A percentile compares a stretch with the other conserved stretches of the same genome.
phyloP scores from a whole-genome alignment of 2,888 invertebrate species.

The Phortica magna region DNA sequence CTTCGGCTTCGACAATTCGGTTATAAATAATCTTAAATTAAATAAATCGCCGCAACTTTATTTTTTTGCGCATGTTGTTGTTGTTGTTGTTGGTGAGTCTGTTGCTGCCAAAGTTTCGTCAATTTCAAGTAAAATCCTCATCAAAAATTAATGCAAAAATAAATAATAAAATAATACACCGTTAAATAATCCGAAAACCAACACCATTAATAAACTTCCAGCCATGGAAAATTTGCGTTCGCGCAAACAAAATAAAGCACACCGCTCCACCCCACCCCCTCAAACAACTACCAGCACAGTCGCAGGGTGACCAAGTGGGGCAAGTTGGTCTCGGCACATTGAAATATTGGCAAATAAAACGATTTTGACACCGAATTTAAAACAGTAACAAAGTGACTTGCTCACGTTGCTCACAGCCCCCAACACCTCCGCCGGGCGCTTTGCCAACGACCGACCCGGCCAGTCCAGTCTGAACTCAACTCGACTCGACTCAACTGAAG shows the following conservation, averaged over 20 bases:
- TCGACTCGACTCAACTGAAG: too few relatives aligned
- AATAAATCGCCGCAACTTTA: conserved; percentile 28
- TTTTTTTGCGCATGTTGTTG: background rate
- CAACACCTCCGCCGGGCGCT: too few relatives aligned
- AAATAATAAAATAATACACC: conserved; percentile 75
- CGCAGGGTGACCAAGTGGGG: background rate
- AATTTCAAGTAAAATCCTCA: conserved; percentile 50
- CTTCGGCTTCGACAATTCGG: background rate
- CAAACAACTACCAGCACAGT: conserved; percentile 48
- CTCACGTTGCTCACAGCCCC: background rate
- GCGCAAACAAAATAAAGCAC: conserved; percentile 17
- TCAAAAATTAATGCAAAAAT: conserved; percentile 73
- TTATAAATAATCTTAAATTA: conserved; percentile 28
- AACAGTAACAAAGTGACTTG: conserved; percentile 68
- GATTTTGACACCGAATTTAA: conserved; percentile 77
- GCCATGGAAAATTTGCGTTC: conserved; percentile 17
- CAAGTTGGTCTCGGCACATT: conserved; percentile 47
- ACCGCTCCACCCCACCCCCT: conserved; percentile 40
- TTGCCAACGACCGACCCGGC: conserved; percentile 13
- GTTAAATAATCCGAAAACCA: conserved; percentile 75
- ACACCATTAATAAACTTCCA: conserved; percentile 73
- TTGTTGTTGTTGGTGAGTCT: conserved; percentile 37
- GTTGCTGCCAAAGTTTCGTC: conserved; percentile 37
- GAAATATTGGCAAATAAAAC: conserved; percentile 75
- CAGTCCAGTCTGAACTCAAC: conserved; percentile 44